Base-by-base conservation (phyloP, 2,888 invertebrate genomes). In the Aleiodes testaceus region DNA sequence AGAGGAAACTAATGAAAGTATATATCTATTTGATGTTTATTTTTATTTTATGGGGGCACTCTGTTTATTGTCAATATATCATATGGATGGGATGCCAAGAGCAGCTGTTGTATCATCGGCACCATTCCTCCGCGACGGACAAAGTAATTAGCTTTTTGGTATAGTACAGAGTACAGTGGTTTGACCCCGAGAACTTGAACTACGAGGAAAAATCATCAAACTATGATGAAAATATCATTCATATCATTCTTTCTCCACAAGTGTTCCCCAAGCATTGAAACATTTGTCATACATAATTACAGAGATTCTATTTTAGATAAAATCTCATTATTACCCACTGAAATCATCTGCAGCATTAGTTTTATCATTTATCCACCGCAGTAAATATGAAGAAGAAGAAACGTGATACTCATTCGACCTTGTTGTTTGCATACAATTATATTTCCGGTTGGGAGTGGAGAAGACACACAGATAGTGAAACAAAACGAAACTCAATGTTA, bases 71-170 rank as follows among this genome's bases (percentile, higher is more conserved):
- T 14, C 20, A 42, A 59, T 59, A 59, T 59, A 59, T 59, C 59
- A 59, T 59, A 59, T 59, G 42, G 59, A 59, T 59, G 36, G 59
- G 42, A 42, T 26, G 22, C n/a, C 36, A 26, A 42, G 42, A 36
- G 11, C 59, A 59, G 59, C 59, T 16, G 59, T 59, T 59, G 59
- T 59, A 59, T 59, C 36, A 59, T 36, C 59, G 42, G 59, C 14
- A 12, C 59, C 59, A 59, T 59, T 59, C 59, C 59, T 59, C 59
- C 30, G 36, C 59, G 59, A 59, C 59, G 36, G 16, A 59, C 59
- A 59, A 59, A 59, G 59, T 59, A 59, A 59, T 59, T 59, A 59
- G 59, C 59, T 59, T 59, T 59, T 59, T 26, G 26, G 26, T 30
- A 42, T 42, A 59, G 36, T 42, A 18, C 42, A 36, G n/a, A 30